A percentile compares a stretch with the other conserved stretches of the same genome.
Conservation (phyloP, 2,888 invertebrate genomes). For the Andrena praecox region DNA sequence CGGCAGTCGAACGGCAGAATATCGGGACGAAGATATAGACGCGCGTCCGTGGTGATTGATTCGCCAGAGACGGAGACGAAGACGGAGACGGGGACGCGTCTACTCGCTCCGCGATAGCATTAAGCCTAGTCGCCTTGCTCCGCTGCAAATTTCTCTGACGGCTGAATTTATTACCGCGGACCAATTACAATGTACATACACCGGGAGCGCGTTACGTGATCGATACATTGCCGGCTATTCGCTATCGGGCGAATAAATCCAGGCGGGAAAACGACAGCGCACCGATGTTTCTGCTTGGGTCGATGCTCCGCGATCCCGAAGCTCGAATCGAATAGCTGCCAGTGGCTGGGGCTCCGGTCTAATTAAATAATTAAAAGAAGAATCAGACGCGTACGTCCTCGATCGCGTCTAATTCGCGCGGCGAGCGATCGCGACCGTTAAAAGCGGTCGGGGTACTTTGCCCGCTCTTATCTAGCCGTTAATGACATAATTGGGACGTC, state of each 20-base stretch:
- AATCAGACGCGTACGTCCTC: slow-evolving; percentile 6
- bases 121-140: slow-evolving; percentile 13
- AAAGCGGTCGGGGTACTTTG: slow-evolving; percentile 61
- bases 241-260: slow-evolving; percentile 56
- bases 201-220: slow-evolving; percentile 50
- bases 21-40: slow-evolving; percentile 39
- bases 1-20: slow-evolving; percentile 5
- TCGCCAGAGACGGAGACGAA: slow-evolving; percentile 2
- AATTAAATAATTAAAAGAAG: slow-evolving; percentile 60
- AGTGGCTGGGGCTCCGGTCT: slow-evolving; percentile 14
- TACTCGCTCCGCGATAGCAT: slow-evolving; percentile 41
- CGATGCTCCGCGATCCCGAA: slow-evolving; percentile 15
- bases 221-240: slow-evolving; percentile 41
- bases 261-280: slow-evolving; percentile 16
- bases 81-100: slow-evolving; percentile 36
- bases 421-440: slow-evolving; percentile 22
- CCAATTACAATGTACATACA: slow-evolving; percentile 57
- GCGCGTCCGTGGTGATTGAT: slow-evolving; percentile 31
- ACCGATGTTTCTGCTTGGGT: slow-evolving; percentile 24
- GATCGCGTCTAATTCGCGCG: neutral
- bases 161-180: slow-evolving; percentile 54
- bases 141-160: slow-evolving; percentile 50
- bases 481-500: slow-evolving; percentile 68
- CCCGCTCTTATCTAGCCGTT: slow-evolving; percentile 59
- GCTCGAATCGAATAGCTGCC: neutral